Base-by-base conservation (phyloP, 2,888 invertebrate species). In the Oxycera nigricornis region DNA sequence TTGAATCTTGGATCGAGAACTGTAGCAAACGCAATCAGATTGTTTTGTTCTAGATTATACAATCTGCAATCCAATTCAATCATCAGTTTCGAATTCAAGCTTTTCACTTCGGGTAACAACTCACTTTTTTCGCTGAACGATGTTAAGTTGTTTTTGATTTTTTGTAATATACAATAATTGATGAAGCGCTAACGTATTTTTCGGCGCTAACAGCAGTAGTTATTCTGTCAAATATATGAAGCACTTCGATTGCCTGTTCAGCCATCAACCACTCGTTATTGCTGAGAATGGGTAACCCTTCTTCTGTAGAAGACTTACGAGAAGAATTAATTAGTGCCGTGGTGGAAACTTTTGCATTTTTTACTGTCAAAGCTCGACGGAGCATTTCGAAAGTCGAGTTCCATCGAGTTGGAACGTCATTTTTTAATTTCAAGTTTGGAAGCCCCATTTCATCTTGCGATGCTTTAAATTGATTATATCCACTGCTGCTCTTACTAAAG, bases 341-440 rank as follows among this genome's bases (percentile, higher is more conserved):
- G 14, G 59, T 59, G 24, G 59, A 59, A 59, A 59, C 59, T 14
- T 7, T 26, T 9, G 59, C 20, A 59, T 24, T 59, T 59, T 59
- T 59, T 59, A 59, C 20, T 22, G n/a, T 28, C 30, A 59, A 22
- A 26, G 30, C 30, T 11, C 59, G 59, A 59, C 30, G 26, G 9
- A 59, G 7, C 24, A 22, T 59, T 22, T 59, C 59, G 17, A 59
- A 59, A 7, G 59, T 59, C 14, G 59, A 59, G 59, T 59, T 59
- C 59, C 59, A 59, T 59, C 22, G 59, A 59, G 59, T 59, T 22
- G 59, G 59, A 24, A 59, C 59, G 30, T 59, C 59, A 59, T 59
- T 59, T 59, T 59, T 59, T 59, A 59, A n/a, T 59, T 59, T 22
- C n/a, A 59, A 59, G 24, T 26, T 7, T 59, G 1, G 59, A 24